Base-by-base conservation (phyloP, 2,797 vertebrate genomes). In the Brachymystax lenok region DNA sequence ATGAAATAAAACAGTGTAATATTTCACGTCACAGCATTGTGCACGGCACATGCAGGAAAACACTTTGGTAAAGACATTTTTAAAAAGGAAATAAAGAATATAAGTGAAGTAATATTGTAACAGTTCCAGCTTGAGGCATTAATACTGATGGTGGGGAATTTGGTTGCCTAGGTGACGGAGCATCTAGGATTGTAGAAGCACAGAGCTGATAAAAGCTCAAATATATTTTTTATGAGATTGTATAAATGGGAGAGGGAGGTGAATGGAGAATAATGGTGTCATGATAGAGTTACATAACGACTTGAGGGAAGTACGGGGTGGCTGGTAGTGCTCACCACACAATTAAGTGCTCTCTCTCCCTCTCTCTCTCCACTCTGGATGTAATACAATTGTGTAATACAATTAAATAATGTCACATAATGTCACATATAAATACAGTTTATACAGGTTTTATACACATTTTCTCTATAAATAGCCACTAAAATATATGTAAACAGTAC, bases 111-210 rank as follows among this genome's bases (percentile, higher is more conserved):
- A 91, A 91, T 92, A 90, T 89, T 82, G 84, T 82, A 85, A 81
- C 77, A 89, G 78, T 84, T 79, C 71, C 77, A 79, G 89, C 89
- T 88, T 84, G 76, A 76, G 89, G 90, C 91, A 82, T 88, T 91
- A 87, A 90, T 91, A 91, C 87, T 92, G 79, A 85, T 91, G 83
- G 88, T 83, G 21, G 59, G 40, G 90, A 92, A 92, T 92, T 85
- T 91, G 84, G 94, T 95, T 95, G 91, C 92, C 93, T 90, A 85
- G 94, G 94, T 86, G 94, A 95, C 94, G 87, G 90, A 91, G 91
- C 87, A 91, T 89, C 86, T 85, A 86, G 86, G 79, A 90, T 89
- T 90, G 86, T 90, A 89, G 83, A 87, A 92, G 90, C 88, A 86
- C 80, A 79, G 69, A 56, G 64, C 69, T 75, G 82, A 80, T 80